Evolutionary conservation across 2,888 invertebrate genomes (phyloP).

Genomic region (Amblyjoppa proteus): DNA sequence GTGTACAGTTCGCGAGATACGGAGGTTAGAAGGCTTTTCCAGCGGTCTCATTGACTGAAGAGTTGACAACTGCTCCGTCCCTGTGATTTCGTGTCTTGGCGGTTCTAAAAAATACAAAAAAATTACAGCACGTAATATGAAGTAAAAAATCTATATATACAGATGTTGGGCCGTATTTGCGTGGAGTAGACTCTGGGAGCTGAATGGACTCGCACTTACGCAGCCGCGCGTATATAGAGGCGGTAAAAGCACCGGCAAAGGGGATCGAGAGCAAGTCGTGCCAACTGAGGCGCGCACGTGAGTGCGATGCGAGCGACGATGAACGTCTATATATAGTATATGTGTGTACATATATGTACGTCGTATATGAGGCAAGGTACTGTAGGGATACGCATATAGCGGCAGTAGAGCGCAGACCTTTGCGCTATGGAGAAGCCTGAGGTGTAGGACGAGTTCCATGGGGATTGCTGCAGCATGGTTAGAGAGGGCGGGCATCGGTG

Average conservation of each 20-base stretch:
- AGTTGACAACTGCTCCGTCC: too few species aligned
- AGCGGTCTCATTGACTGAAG: too few species aligned
- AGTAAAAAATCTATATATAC: background rate
- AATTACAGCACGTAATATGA: background rate
- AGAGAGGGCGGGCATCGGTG: slow-evolving; percentile 61
- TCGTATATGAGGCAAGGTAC: slow-evolving; percentile 19
- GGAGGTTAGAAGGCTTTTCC: too few species aligned
- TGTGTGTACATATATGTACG: slow-evolving; percentile 1
- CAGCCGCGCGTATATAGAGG: slow-evolving; percentile 10
- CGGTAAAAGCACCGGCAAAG: slow-evolving; percentile 13
- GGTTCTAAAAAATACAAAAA: background rate
- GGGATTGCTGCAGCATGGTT: slow-evolving; percentile 45
- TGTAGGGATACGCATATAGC: background rate
- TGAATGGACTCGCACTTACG: slow-evolving; percentile 23
- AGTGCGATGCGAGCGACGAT: slow-evolving; percentile 29
- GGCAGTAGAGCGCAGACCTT: slow-evolving; percentile 21
- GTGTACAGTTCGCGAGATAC: too few species aligned
- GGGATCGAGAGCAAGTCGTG: slow-evolving; percentile 32
- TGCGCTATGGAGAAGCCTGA: slow-evolving; percentile 32
- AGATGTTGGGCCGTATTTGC: background rate
- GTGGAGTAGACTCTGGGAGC: background rate
- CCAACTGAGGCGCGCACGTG: slow-evolving; percentile 53
- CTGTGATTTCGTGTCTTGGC: too few species aligned
- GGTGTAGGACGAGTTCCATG: slow-evolving; percentile 42
- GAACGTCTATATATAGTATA: slow-evolving; percentile 33